Evolutionary conservation across 2,113 vertebrate genomes (phyloP).

Genomic region (Anser brachyrhynchus): DNA sequence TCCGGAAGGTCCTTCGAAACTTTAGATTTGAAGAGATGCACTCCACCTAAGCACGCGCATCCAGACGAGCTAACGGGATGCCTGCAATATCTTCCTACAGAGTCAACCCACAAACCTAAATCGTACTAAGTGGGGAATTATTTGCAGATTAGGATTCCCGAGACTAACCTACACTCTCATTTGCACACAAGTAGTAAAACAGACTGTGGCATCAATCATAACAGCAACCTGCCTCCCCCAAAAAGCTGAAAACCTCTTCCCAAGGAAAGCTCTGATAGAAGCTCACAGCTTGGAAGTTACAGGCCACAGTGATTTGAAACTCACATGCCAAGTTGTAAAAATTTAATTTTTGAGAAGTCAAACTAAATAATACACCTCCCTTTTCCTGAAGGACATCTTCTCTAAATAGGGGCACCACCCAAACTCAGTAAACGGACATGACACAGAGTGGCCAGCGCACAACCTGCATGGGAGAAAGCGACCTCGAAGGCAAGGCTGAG

Average conservation of each 20-base stretch:
- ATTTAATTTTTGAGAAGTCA: not conserved
- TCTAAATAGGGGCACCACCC: not conserved
- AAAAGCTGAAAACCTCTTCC: not conserved
- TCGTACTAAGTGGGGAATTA: not conserved
- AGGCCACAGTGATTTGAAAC: not conserved
- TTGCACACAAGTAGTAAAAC: constrained; percentile 20
- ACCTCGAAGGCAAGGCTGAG: too few relatives aligned
- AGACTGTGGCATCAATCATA: not conserved
- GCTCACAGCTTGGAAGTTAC: not conserved
- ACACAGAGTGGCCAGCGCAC: too few relatives aligned
- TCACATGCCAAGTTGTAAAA: not conserved
- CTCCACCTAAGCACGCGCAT: not conserved
- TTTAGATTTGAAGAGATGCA: not conserved
- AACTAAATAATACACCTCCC: not conserved
- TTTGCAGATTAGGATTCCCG: not conserved
- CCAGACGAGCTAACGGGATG: not conserved
- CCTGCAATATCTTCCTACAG: not conserved
- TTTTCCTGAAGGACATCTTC: not conserved
- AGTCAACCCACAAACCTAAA: not conserved
- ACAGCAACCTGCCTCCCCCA: not conserved
- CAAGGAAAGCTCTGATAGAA: not conserved
- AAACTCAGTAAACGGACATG: not conserved
- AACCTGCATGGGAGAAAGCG: too few relatives aligned
- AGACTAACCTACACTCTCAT: not conserved
- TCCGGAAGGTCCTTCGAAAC: not conserved